These are phyloP conservation scores for Tragelaphus oryx DNA, from an alignment of 2,797 vertebrate genomes.

Conservation along the genomic window DNA sequence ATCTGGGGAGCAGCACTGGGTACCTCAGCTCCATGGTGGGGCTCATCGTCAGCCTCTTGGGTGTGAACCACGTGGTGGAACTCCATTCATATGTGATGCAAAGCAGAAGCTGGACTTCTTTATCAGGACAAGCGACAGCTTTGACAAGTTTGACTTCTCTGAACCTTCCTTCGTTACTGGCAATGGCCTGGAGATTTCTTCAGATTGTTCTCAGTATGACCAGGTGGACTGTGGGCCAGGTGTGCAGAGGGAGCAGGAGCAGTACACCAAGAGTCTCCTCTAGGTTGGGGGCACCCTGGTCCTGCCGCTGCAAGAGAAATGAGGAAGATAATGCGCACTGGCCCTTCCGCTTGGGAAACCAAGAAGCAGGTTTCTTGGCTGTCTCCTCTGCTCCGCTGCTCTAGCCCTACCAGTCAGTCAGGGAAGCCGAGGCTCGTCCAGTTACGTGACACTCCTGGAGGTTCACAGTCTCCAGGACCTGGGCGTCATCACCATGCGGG, in stretches of 20 bases:
- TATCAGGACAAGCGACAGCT: conserved; percentile 95
- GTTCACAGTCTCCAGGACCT: conserved; percentile 93
- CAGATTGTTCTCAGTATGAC: conserved; percentile 92
- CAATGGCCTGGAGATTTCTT: conserved; percentile 94
- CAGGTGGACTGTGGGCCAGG: conserved; percentile 96
- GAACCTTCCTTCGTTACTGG: conserved; percentile 94
- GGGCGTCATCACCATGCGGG: conserved; percentile 92
- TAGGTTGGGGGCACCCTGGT: conserved; percentile 96
- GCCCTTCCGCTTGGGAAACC: conserved; percentile 92
- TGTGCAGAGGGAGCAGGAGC: conserved; percentile 93
- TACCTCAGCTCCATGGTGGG: conserved; percentile 98
- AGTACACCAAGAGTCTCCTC: conserved; percentile 94
- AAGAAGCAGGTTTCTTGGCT: conserved; percentile 90
- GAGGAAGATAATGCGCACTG: conserved; percentile 94
- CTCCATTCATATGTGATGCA: conserved; percentile 92
- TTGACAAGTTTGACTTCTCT: conserved; percentile 98
- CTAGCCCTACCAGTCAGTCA: conserved; percentile 88
- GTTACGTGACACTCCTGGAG: conserved; percentile 90
- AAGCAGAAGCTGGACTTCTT: conserved; percentile 95
- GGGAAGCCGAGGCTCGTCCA: conserved; percentile 85
- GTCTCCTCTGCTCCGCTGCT: conserved; percentile 96
- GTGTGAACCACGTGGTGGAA: conserved; percentile 94
- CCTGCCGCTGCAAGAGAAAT: conserved; percentile 97
- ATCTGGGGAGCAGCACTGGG: conserved; percentile 95
- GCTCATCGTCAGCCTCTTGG: conserved; percentile 94